These are phyloP conservation scores for Sebastes trivittatus DNA, from an alignment of 2,797 vertebrate genomes.

Conservation along the genomic window DNA sequence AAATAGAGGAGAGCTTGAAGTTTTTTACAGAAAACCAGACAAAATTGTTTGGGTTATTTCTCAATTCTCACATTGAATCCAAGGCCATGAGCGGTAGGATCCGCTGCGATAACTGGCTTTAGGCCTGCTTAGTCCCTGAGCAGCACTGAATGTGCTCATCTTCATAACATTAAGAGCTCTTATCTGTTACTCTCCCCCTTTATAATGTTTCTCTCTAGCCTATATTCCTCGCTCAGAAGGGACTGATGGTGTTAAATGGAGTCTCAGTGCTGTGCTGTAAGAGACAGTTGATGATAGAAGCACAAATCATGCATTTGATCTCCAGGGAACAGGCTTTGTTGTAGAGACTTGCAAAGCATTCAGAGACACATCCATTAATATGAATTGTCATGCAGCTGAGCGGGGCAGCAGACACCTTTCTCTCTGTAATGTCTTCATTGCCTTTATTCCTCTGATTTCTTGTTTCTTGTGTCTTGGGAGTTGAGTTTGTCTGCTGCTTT, in stretches of 20 bases:
- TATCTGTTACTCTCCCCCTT: conserved; percentile 18
- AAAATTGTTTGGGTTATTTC: conserved; percentile 33
- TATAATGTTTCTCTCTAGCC: conserved; percentile 20
- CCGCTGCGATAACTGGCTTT: conserved; percentile 13
- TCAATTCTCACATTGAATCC: conserved; percentile 25
- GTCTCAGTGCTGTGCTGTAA: conserved; percentile 14
- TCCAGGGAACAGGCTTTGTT: conserved; percentile 45
- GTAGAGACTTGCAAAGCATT: conserved; percentile 35
- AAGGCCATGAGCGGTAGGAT: background rate
- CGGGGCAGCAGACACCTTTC: conserved; percentile 22
- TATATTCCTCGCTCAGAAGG: conserved; percentile 4
- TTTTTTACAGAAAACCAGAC: conserved; percentile 19
- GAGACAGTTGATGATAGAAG: conserved; percentile 6
- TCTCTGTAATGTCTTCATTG: conserved; percentile 31
- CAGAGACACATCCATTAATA: conserved; percentile 33
- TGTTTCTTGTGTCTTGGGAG: conserved; percentile 23
- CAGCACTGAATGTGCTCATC: conserved; percentile 34
- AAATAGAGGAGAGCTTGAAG: background rate
- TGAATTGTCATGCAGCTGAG: conserved; percentile 27
- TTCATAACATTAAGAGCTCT: conserved; percentile 36
- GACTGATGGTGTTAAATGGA: conserved; percentile 30
- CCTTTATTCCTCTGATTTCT: conserved; percentile 2
- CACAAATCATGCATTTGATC: conserved; percentile 25
- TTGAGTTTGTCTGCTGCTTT: conserved; percentile 13
- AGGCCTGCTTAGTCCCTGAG: conserved; percentile 8